Base-by-base conservation (phyloP, 2,888 invertebrate species). In the Biston stratarius region DNA sequence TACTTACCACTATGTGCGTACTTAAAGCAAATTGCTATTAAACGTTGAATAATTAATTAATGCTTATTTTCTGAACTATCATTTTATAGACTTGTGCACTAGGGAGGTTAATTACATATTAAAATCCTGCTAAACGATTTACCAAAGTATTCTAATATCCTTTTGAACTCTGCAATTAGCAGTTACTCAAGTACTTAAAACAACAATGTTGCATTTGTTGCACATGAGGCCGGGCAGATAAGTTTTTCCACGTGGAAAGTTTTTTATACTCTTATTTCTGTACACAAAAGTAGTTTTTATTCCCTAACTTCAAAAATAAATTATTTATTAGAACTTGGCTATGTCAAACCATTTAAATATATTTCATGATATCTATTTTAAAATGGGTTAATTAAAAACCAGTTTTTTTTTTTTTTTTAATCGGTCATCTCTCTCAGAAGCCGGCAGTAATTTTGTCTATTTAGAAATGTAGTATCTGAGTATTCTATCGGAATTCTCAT, bases 201-300 rank as follows among this genome's bases (percentile, higher is more conserved):
- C 12, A 34, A 51, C 34, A 12, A 12, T 51, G 34, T 51, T 51
- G 49, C 34, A 51, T 12, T 34, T 51, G 34, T 51, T 51, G 49
- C 34, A 51, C 34, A 11, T 12, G 24, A 49, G 0, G 15, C 9
- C 15, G 9, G 0, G 15, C 15, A 15, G 3, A 15, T 47, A 47
- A 47, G 15, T 2, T 24, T 24, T 24, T 24, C 3, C 24, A 24
- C 3, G 1, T 24, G 24, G 3, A 24, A 24, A 24, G 24, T 24
- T 24, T 3, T 24, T 24, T 24, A 24, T 24, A 24, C 24, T 24
- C 24, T 24, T 1, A 24, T 24, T 24, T 24, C 24, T 24, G 24
- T 3, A 3, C 24, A 24, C 24, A 24, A 24, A 24, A 24, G 24
- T 24, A 24, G 24, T 24, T 24, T 24, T 24, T 24, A n/a, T n/a